phyloP scores from a whole-genome alignment of 2,797 vertebrate species.

The Taeniopygia guttata region DNA sequence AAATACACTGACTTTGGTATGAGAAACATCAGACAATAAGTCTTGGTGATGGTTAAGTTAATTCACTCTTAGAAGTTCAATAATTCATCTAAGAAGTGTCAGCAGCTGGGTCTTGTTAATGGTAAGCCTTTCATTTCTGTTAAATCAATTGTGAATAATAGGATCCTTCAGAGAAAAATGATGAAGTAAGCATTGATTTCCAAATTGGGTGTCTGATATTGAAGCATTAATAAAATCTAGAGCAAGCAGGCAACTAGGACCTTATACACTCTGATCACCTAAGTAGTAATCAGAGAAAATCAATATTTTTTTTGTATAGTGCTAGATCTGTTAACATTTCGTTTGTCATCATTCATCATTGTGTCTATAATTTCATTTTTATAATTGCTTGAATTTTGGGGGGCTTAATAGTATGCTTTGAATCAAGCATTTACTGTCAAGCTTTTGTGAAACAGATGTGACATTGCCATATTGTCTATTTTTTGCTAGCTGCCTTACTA shows the following conservation, averaged over 20 bases:
- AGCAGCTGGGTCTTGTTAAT: constrained; percentile 80
- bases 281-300: constrained; percentile 76
- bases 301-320: constrained; percentile 70
- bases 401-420: constrained; percentile 33
- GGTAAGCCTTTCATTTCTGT: constrained; percentile 79
- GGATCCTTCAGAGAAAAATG: constrained; percentile 81
- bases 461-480: background rate
- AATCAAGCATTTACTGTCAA: constrained; percentile 28
- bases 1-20: constrained; percentile 68
- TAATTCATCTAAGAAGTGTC: constrained; percentile 82
- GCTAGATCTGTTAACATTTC: constrained; percentile 67
- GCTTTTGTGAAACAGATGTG: constrained; percentile 5
- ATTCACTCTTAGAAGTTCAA: constrained; percentile 82
- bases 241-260: constrained; percentile 72
- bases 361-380: constrained; percentile 66
- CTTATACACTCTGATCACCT: constrained; percentile 71
- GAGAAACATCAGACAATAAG: constrained; percentile 73
- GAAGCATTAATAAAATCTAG: constrained; percentile 77
- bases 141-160: constrained; percentile 85
- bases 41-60: constrained; percentile 80
- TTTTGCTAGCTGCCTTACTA: background rate
- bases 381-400: constrained; percentile 51
- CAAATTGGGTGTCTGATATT: constrained; percentile 77
- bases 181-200: constrained; percentile 86
- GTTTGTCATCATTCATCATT: constrained; percentile 65